Evolutionary conservation across 2,113 vertebrate genomes (phyloP).

Genomic region (Phoenicopterus ruber): DNA sequence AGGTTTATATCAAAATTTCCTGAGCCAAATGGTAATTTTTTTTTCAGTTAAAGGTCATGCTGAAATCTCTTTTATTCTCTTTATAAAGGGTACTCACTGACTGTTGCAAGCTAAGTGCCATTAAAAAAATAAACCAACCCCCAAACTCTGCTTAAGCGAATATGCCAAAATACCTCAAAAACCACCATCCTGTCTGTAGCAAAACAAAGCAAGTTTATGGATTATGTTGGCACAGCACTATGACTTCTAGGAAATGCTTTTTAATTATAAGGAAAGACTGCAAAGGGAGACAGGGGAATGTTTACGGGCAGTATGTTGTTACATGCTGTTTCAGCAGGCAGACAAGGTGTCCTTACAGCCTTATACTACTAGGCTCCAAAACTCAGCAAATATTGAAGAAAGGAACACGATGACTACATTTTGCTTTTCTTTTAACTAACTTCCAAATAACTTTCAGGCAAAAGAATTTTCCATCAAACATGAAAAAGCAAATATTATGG

Average conservation of each 20-base stretch:
- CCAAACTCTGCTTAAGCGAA: background rate
- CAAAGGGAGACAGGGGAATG: background rate
- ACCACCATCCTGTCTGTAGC: background rate
- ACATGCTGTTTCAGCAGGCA: constrained; percentile 38
- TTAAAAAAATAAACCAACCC: background rate
- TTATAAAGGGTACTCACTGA: background rate
- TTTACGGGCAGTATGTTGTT: background rate
- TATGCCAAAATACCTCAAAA: constrained; percentile 7
- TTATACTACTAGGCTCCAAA: background rate
- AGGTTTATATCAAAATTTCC: background rate
- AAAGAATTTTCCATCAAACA: background rate
- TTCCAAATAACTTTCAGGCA: background rate
- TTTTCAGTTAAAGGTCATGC: background rate
- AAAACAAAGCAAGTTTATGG: constrained; percentile 33
- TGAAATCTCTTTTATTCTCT: background rate
- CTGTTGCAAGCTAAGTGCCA: background rate
- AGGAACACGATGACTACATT: background rate
- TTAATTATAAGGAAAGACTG: constrained; percentile 40
- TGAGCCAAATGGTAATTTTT: background rate
- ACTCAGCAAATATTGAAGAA: background rate
- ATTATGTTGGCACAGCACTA: background rate
- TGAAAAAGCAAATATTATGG: background rate
- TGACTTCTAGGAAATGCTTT: constrained; percentile 37
- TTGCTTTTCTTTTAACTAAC: background rate
- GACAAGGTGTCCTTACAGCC: background rate